phyloP scores from a whole-genome alignment of 2,113 vertebrate species.

The Rhinolophus sinicus region DNA sequence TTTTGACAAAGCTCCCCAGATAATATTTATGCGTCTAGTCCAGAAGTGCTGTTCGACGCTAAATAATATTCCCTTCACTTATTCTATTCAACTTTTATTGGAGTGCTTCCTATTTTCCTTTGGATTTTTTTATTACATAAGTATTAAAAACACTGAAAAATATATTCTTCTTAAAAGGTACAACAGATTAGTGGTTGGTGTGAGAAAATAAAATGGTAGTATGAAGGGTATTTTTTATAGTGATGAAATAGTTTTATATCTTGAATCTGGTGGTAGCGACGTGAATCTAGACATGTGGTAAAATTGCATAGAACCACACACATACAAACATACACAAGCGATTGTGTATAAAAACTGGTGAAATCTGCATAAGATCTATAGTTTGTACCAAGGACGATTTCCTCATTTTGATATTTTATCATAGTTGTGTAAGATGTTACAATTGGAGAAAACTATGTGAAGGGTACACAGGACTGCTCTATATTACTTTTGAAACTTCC shows the following conservation, averaged over 20 bases:
- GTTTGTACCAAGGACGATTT: neutral
- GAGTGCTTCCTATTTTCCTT: neutral
- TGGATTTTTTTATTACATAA: neutral
- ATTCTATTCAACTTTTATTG: neutral
- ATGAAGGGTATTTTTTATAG: neutral
- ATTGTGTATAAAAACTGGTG: neutral
- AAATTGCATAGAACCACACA: neutral
- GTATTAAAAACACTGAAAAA: neutral
- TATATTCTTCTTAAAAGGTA: conserved; percentile 1
- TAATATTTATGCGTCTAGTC: neutral
- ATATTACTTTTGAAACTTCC: neutral
- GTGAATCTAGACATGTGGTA: neutral
- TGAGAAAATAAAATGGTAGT: neutral
- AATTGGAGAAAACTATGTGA: neutral
- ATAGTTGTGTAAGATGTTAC: neutral
- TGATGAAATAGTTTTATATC: neutral
- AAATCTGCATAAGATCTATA: neutral
- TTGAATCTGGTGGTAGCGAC: neutral
- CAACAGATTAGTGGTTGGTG: neutral
- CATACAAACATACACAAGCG: neutral
- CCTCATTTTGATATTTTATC: neutral
- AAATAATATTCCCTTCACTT: neutral
- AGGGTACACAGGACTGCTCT: neutral
- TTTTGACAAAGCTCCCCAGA: neutral
- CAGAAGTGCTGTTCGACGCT: neutral